Base-by-base conservation (phyloP, 2,888 invertebrate species). In the Sesia bembeciformis region DNA sequence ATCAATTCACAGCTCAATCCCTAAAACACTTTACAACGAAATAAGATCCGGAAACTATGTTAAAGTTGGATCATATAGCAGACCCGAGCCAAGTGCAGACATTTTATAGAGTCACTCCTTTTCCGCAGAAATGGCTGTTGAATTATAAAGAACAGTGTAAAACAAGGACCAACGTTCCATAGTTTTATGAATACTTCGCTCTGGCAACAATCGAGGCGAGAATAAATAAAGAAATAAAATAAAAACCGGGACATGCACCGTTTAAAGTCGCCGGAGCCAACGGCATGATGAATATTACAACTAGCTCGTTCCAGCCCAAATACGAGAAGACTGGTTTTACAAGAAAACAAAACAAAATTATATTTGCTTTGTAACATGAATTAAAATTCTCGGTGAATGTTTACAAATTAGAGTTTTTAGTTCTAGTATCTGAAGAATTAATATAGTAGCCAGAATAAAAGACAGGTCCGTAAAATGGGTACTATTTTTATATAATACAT, bases 221-320 rank as follows among this genome's bases (percentile, higher is more conserved):
- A 72, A 78, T 79, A 79, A 81, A 83, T 78, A 79, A 77, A 74
- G 72, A 72, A 70, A 71, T 72, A 75, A 67, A 74, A 70, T 66
- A 70, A 66, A 70, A 74, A 72, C 61, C 58, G 58, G 71, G 77
- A 79, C 78, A 82, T 80, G 82, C 76, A 75, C 76, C 78, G 80
- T 81, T 86, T 84, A 81, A 81, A 81, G 80, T 80, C 75, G 74
- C 74, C 68, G 73, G 72, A 76, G 82, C 81, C 78, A 80, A 74
- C 76, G 72, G 67, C 70, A 82, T 84, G 81, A 84, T 84, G 81
- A 81, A 85, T 84, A 84, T 84, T 81, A 75, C 81, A 84, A 75
- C 72, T 76, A 65, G 77, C 74, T 69, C 64, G 70, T 63, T 66
- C 65, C 64, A 62, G 62, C 81, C 81, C 79, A 83, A 84, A 78